phyloP scores from a whole-genome alignment of 1,140 invertebrate species.

The Drosophila nasuta region DNA sequence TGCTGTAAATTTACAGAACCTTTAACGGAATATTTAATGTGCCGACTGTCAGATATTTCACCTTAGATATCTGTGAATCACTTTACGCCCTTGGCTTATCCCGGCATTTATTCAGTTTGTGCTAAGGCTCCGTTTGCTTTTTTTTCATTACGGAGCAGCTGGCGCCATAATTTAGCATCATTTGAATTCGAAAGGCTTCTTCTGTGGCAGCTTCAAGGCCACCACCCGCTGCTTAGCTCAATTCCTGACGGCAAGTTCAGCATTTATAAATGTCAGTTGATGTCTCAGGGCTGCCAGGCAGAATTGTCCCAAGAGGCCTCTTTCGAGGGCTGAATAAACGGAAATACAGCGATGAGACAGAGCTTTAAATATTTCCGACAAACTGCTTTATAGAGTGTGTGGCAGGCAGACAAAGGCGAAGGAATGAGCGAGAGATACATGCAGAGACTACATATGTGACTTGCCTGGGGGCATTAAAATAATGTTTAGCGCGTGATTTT shows the following conservation, averaged over 20 bases:
- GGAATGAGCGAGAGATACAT: background rate
- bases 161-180: constrained; percentile 33
- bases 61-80: constrained; percentile 12
- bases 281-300: background rate
- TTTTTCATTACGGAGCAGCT: constrained; percentile 35
- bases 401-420: background rate
- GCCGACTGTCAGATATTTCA: constrained; percentile 1
- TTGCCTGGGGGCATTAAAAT: constrained; percentile 72
- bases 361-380: constrained; percentile 66
- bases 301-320: constrained; percentile 37
- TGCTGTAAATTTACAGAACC: background rate
- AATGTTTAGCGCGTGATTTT: constrained; percentile 81
- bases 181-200: constrained; percentile 38
- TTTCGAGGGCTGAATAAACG: constrained; percentile 28
- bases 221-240: constrained; percentile 12
- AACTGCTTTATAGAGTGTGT: constrained; percentile 40
- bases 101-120: constrained; percentile 14
- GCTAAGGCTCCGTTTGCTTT: background rate
- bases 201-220: constrained; percentile 55
- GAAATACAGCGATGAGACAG: constrained; percentile 51
- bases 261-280: constrained; percentile 53
- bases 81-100: constrained; percentile 4
- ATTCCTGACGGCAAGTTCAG: constrained; percentile 27
- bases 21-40: background rate
- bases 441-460: constrained; percentile 45